Percentiles rank a stretch among this genome's conserved stretches.
Conservation (phyloP, 1,140 invertebrate genomes). For the Lucilia cuprina region DNA sequence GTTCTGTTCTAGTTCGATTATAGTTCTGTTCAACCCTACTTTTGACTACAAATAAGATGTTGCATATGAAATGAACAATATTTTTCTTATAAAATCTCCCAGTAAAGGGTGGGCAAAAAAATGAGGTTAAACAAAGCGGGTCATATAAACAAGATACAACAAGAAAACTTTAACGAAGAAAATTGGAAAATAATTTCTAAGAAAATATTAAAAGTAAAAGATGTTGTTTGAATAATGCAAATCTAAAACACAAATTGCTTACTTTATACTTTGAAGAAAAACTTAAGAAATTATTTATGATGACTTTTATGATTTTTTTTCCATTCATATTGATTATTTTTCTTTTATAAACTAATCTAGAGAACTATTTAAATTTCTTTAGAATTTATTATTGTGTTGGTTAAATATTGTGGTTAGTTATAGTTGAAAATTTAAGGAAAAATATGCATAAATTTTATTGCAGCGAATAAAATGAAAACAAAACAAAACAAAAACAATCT, state of each 20-base stretch:
- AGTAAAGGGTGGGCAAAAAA: not conserved
- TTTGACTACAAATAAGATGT: not conserved
- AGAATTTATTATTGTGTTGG: not conserved
- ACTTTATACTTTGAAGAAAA: not conserved
- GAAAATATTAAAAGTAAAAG: not conserved
- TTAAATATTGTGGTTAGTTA: not conserved
- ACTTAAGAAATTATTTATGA: not conserved
- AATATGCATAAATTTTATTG: too few relatives aligned
- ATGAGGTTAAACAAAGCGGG: conserved; percentile 20
- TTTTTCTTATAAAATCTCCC: not conserved
- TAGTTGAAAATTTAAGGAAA: too few relatives aligned
- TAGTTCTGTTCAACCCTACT: too few relatives aligned
- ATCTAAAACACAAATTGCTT: not conserved
- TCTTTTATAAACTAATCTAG: not conserved
- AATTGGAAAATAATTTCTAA: not conserved
- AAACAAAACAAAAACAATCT: not conserved
- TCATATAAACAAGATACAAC: not conserved
- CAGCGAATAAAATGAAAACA: not conserved
- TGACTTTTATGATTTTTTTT: not conserved
- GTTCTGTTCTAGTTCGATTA: too few relatives aligned
- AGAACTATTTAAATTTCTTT: not conserved
- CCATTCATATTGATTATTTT: not conserved
- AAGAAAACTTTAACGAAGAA: not conserved
- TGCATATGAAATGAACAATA: not conserved
- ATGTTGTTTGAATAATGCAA: not conserved